These are phyloP conservation scores for Amphimedon queenslandica DNA, from an alignment of 37 sponge, comb jelly and placozoan genomes.

Conservation along the genomic window DNA sequence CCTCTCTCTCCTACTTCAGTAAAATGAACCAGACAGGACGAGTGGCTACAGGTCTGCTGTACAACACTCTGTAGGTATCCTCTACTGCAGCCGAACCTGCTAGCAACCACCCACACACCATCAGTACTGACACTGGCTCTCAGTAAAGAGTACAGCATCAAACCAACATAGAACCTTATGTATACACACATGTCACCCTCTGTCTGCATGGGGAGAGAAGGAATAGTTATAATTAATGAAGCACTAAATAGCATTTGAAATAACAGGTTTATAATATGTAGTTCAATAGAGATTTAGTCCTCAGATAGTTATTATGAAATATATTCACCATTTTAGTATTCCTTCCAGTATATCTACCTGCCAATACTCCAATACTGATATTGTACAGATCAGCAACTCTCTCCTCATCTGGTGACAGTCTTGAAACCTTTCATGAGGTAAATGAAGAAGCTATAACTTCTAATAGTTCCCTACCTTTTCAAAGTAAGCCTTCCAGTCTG, in stretches of 20 bases:
- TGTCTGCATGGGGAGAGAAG: slow-evolving; percentile 8
- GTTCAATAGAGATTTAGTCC: too few relatives aligned
- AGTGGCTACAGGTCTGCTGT: slow-evolving; percentile 53
- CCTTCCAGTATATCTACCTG: slow-evolving; percentile 65
- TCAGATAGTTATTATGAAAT: too few relatives aligned
- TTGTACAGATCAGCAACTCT: slow-evolving; percentile 60
- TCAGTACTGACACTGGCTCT: slow-evolving; percentile 6
- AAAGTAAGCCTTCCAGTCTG: slow-evolving; percentile 85
- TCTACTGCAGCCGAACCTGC: slow-evolving; percentile 69
- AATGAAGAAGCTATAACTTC: not conserved
- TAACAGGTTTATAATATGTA: too few relatives aligned
- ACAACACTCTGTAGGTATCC: slow-evolving; percentile 76
- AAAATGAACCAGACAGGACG: slow-evolving; percentile 76
- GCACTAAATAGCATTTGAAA: not conserved
- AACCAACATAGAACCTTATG: slow-evolving; percentile 65
- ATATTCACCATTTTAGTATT: too few relatives aligned
- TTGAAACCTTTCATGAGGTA: slow-evolving; percentile 36
- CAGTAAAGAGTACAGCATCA: slow-evolving; percentile 66
- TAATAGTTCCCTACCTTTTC: slow-evolving; percentile 34
- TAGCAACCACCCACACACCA: slow-evolving; percentile 74
- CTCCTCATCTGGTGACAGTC: slow-evolving; percentile 40
- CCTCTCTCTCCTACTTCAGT: slow-evolving; percentile 43
- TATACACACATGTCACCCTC: slow-evolving; percentile 22
- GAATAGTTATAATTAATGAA: not conserved
- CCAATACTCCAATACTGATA: slow-evolving; percentile 43